Conservation (phyloP, 2,113 vertebrate genomes). For the Pogona vitticeps region DNA sequence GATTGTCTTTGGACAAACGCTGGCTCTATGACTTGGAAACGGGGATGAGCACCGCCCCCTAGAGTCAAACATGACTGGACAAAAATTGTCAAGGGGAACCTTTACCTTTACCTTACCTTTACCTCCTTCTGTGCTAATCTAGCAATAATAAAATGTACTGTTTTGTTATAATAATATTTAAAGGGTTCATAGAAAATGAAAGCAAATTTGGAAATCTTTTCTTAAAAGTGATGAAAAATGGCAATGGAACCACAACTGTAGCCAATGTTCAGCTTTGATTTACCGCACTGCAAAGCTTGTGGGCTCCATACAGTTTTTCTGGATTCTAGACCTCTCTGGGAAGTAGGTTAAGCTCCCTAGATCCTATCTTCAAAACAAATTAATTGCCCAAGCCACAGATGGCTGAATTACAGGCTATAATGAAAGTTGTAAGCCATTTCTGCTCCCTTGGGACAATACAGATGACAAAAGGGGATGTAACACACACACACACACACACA, state of each 20-base stretch:
- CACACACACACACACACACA: no score
- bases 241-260: neutral
- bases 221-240: neutral
- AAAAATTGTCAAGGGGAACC: no score
- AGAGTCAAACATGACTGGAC: no score
- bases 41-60: no score
- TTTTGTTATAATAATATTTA: neutral
- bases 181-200: neutral
- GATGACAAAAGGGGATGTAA: conserved; percentile 16
- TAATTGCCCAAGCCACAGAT: conserved; percentile 31
- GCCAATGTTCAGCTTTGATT: neutral
- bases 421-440: conserved; percentile 17
- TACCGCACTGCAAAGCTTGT: neutral
- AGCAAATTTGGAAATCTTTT: neutral
- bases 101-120: no score
- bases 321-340: conserved; percentile 4
- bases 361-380: conserved; percentile 33
- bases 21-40: no score
- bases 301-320: neutral
- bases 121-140: no score
- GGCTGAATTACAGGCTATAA: conserved; percentile 13
- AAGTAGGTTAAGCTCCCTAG: conserved; percentile 22
- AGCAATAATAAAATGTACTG: neutral
- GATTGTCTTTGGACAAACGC: no score
- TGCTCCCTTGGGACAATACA: neutral